These are phyloP conservation scores for Euproctis similis DNA, from an alignment of 2,888 invertebrate species.

Conservation along the genomic window DNA sequence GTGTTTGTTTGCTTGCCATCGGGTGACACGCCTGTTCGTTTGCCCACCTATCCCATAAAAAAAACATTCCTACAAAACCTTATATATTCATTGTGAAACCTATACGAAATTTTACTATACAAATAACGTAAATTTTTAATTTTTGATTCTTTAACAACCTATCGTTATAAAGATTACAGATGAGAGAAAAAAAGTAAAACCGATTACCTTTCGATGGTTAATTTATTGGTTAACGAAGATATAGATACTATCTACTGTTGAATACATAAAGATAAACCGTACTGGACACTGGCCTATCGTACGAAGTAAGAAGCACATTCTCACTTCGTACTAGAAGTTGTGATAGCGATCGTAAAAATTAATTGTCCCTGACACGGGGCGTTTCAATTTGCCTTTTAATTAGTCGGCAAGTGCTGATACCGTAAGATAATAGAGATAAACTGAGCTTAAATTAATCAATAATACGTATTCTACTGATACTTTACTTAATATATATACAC, in stretches of 20 bases:
- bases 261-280: conserved; percentile 49
- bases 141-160: conserved; percentile 26
- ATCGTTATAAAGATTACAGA: conserved; percentile 28
- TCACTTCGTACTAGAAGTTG: too few relatives aligned
- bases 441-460: conserved; percentile 30
- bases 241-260: conserved; percentile 48
- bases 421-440: conserved; percentile 28
- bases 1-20: too few relatives aligned
- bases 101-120: conserved; percentile 11
- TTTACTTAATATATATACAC: too few relatives aligned
- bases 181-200: too few relatives aligned
- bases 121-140: conserved; percentile 27
- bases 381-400: conserved; percentile 64
- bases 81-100: conserved; percentile 11
- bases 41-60: too few relatives aligned
- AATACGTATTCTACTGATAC: conserved; percentile 23
- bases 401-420: conserved; percentile 29
- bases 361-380: conserved; percentile 53
- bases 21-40: too few relatives aligned
- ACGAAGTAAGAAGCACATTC: too few relatives aligned
- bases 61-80: too few relatives aligned
- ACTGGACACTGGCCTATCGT: conserved; percentile 25
- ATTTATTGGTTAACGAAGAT: conserved; percentile 46
- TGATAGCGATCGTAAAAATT: conserved; percentile 61
- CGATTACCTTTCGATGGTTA: conserved; percentile 44